Percentiles rank a stretch among this genome's conserved stretches.
Evolutionary conservation across 2,113 vertebrate genomes (phyloP).

Genomic region (Cyrtonyx montezumae): DNA sequence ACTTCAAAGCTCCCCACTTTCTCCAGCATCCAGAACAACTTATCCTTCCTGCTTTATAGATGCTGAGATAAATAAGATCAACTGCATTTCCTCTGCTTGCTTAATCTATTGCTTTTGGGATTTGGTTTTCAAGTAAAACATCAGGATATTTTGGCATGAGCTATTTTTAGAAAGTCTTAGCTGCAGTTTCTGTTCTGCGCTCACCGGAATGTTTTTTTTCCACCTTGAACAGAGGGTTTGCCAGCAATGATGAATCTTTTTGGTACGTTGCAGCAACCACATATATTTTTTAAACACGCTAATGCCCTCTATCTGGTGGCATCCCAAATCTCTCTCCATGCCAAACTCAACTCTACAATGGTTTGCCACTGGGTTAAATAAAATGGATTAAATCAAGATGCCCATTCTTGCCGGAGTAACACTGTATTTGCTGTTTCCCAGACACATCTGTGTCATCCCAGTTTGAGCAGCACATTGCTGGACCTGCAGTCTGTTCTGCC

Average conservation of each 20-base stretch:
- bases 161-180: background rate
- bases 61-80: background rate
- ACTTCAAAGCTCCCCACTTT: background rate
- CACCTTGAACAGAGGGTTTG: background rate
- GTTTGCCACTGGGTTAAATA: background rate
- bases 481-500: constrained; percentile 21
- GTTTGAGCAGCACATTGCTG: background rate
- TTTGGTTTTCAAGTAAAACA: constrained; percentile 30
- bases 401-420: background rate
- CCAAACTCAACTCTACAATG: background rate
- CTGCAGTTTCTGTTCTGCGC: background rate
- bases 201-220: background rate
- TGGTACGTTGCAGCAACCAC: background rate
- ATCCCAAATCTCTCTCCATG: background rate
- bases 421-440: background rate
- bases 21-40: background rate
- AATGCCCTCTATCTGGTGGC: background rate
- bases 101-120: background rate
- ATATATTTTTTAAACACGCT: background rate
- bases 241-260: background rate
- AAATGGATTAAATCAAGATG: background rate
- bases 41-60: background rate
- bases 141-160: background rate
- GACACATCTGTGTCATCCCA: accelerated
- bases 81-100: background rate